phyloP scores from a whole-genome alignment of 2,113 vertebrate genomes.

The Colius striatus region DNA sequence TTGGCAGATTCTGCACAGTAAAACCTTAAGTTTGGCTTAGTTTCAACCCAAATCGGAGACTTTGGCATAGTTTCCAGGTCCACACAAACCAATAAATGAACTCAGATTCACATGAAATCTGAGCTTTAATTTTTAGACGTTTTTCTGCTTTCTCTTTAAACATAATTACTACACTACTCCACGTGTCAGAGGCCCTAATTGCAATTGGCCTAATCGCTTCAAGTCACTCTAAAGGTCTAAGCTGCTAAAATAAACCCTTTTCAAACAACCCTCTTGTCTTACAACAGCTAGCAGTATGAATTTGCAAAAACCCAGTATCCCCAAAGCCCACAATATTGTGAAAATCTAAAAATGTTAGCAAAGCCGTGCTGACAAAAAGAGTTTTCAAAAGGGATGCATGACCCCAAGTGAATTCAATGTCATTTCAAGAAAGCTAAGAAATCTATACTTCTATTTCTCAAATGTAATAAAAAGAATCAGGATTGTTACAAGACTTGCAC shows the following conservation, averaged over 20 bases:
- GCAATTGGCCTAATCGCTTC: background rate
- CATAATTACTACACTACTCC: background rate
- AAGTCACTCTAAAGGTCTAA: background rate
- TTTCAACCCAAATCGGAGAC: constrained; percentile 1
- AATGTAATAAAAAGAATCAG: background rate
- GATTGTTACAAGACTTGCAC: background rate
- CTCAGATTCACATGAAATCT: background rate
- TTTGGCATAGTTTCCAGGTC: background rate
- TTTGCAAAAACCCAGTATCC: background rate
- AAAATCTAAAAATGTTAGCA: background rate
- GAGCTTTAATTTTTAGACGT: background rate
- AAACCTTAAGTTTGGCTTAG: background rate
- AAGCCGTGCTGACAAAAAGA: background rate
- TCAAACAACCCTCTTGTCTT: background rate
- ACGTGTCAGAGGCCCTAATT: background rate
- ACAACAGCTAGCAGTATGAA: background rate
- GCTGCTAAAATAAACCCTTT: constrained; percentile 30
- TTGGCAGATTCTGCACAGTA: background rate
- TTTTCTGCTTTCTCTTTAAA: background rate
- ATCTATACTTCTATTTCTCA: background rate
- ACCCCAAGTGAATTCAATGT: background rate
- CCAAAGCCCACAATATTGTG: background rate
- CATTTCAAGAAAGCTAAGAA: background rate
- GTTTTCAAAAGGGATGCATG: background rate
- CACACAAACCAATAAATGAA: background rate